Evolutionary conservation across 2,113 vertebrate genomes (phyloP).

Genomic region (Ascaphus truei): DNA sequence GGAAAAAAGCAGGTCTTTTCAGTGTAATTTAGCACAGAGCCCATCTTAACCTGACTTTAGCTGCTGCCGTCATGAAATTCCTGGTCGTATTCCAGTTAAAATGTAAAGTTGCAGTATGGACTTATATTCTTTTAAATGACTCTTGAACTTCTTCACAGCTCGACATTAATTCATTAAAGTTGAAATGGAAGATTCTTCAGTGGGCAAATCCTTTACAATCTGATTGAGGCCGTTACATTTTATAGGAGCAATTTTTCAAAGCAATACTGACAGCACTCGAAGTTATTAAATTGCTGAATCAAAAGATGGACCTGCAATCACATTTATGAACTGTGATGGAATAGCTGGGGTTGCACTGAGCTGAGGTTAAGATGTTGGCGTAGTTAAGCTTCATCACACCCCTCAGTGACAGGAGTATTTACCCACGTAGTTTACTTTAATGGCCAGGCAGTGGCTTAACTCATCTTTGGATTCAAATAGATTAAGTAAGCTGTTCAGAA

Average conservation of each 20-base stretch:
- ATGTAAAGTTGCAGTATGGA: slow-evolving; percentile 62
- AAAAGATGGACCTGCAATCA: slow-evolving; percentile 68
- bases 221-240: slow-evolving; percentile 98
- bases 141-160: slow-evolving; percentile 88
- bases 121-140: slow-evolving; percentile 85
- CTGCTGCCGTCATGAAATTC: slow-evolving; percentile 39
- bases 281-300: slow-evolving; percentile 97
- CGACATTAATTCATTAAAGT: slow-evolving; percentile 94
- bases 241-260: slow-evolving; percentile 98
- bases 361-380: slow-evolving; percentile 61
- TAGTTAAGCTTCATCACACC: slow-evolving; percentile 60
- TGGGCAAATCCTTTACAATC: slow-evolving; percentile 84
- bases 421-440: slow-evolving; percentile 66
- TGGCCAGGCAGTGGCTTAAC: slow-evolving; percentile 66
- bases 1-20: background rate
- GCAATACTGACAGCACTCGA: slow-evolving; percentile 91
- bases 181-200: slow-evolving; percentile 75
- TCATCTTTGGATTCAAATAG: slow-evolving; percentile 68
- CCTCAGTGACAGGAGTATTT: slow-evolving; percentile 63
- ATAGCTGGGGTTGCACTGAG: slow-evolving; percentile 48
- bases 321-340: slow-evolving; percentile 72
- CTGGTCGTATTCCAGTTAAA: slow-evolving; percentile 53
- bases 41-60: background rate
- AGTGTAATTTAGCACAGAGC: background rate
- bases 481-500: slow-evolving; percentile 61